Evolutionary conservation across 2,113 vertebrate species (phyloP).

Genomic region (Tupaia chinensis): DNA sequence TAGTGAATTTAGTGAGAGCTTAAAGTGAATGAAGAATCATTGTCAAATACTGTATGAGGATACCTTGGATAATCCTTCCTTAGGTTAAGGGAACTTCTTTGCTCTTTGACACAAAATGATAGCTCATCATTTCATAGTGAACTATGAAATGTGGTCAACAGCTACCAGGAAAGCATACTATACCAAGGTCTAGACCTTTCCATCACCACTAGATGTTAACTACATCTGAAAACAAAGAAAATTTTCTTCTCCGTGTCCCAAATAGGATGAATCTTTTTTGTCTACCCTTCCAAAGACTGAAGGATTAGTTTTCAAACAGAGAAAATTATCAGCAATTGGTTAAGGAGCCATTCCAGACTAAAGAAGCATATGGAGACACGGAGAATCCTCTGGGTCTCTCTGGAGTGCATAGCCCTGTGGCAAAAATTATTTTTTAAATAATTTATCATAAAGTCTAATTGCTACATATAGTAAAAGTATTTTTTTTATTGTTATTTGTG

Average conservation of each 20-base stretch:
- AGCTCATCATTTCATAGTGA: background rate
- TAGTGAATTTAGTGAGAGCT: background rate
- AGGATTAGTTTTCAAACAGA: background rate
- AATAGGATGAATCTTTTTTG: background rate
- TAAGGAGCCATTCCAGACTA: background rate
- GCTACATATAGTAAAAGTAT: background rate
- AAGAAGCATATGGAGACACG: background rate
- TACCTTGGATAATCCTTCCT: background rate
- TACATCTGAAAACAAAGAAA: slow-evolving; percentile 12
- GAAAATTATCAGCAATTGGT: background rate
- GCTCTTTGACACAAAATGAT: background rate
- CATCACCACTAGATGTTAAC: background rate
- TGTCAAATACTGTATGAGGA: background rate
- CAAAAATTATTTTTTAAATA: background rate
- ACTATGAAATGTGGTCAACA: background rate
- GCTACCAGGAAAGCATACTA: background rate
- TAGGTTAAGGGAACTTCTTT: background rate
- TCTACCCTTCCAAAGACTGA: background rate
- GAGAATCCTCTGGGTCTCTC: background rate
- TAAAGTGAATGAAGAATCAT: background rate
- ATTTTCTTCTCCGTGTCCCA: background rate
- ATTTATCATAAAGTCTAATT: background rate
- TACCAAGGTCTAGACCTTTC: background rate
- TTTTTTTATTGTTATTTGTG: background rate
- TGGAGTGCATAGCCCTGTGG: too few species aligned